Evolutionary conservation across 1,140 invertebrate genomes (phyloP), one percentile per base, ranked within the genome.

Genomic region (Bombus superbus): DNA sequence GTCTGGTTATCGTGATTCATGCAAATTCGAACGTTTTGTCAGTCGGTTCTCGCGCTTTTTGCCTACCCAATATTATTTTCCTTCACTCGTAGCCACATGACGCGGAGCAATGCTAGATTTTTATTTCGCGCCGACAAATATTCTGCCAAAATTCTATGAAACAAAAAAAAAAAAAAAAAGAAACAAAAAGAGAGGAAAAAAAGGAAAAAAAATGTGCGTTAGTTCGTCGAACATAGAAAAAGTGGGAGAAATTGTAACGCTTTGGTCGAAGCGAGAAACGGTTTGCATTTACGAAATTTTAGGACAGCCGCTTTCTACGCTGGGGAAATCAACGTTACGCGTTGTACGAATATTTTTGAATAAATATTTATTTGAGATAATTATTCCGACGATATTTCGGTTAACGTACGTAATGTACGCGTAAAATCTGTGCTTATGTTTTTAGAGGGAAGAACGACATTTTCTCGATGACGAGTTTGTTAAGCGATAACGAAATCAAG

Each of bases 1-100:
- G 57, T 62, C 79, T 88, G 79, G 87, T 89, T 89, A 89, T 83
- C 76, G 76, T 57, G 76, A 88, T 88, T 86, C 79, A 86, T 89
- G 87, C 83, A 89, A 89, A 89, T 89, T 88, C 82, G 64, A 69
- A 82, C 71, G 73, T 78, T 77, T 73, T 68, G 53, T 28, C 25
- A 84, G 71, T 80, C 32, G 32, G 32, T 80, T 69, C 35, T 38
- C 25, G n/a, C 28, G 40, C 40, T 72, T 64, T 42, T 64, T 64
- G 4, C 9, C 18, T 4, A n/a, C 13, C 10, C 25, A n/a, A 44
- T 69, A 69, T 69, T 47, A 32, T 69, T 80, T 69, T 22, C 32
- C 32, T 69, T 69, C 25, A 10, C 28, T 8, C 69, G 25, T 42
- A 2, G 25, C 38, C 35, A 40, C 25, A 69, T 28, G 22, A 40